A percentile compares a stretch with the other conserved stretches of the same genome.
These are phyloP conservation scores for Drosophila dunni DNA, from an alignment of 1,140 invertebrate genomes.

Conservation along the genomic window DNA sequence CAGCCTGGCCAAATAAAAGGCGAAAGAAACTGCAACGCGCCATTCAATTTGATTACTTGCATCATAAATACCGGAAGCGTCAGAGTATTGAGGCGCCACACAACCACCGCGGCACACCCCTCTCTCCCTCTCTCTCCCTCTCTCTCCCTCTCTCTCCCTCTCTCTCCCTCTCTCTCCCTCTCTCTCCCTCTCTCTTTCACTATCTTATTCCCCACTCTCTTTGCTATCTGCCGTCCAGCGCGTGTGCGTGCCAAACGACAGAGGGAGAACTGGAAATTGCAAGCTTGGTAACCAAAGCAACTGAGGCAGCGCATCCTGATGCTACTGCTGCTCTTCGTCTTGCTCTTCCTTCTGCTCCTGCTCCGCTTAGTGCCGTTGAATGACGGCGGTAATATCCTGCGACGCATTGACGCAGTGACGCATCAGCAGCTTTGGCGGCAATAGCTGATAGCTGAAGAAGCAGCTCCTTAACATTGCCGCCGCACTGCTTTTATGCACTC, in stretches of 20 bases:
- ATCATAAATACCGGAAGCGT: constrained; percentile 82
- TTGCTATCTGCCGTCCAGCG: constrained; percentile 15
- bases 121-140: not conserved
- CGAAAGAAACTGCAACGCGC: constrained; percentile 73
- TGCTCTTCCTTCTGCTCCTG: not conserved
- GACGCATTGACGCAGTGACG: constrained; percentile 75
- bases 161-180: no score
- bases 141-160: not conserved
- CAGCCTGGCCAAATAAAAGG: constrained; percentile 69
- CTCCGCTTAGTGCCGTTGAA: constrained; percentile 47
- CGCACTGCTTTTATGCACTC: constrained; percentile 72
- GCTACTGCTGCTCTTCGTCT: not conserved
- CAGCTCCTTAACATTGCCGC: constrained; percentile 43
- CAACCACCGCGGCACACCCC: not conserved
- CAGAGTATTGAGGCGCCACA: constrained; percentile 75
- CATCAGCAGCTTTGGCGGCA: constrained; percentile 57
- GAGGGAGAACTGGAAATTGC: constrained; percentile 14
- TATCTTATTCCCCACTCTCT: not conserved
- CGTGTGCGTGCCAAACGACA: constrained; percentile 62
- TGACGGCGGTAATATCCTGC: constrained; percentile 82
- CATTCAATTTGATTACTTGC: constrained; percentile 83
- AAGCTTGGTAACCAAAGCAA: constrained; percentile 33
- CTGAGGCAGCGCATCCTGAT: constrained; percentile 9
- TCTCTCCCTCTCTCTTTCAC: not conserved
- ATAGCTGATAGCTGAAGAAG: constrained; percentile 26